Percentiles rank a stretch among this genome's conserved stretches.
These are phyloP conservation scores for Temnothorax curvispinosus DNA, from an alignment of 1,140 invertebrate species.

Conservation along the genomic window DNA sequence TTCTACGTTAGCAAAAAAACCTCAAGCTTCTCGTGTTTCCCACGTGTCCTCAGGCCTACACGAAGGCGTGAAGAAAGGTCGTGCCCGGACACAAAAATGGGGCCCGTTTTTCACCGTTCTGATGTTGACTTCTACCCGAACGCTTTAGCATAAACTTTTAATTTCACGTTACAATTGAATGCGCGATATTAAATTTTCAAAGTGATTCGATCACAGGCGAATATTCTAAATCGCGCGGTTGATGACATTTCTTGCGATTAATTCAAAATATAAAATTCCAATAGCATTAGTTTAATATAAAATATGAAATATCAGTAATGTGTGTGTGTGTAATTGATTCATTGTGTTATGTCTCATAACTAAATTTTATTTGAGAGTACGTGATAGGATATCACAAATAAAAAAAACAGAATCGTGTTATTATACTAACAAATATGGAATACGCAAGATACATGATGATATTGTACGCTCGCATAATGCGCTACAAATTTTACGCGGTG, in stretches of 20 bases:
- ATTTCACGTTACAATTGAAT: not conserved
- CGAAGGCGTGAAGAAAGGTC: constrained; percentile 20
- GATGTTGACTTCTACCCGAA: not conserved
- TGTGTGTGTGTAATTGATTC: not conserved
- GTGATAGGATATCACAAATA: not conserved
- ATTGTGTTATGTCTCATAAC: not conserved
- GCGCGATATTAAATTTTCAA: not conserved
- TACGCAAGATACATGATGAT: not conserved
- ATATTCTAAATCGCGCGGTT: not conserved
- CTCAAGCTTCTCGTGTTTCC: constrained; percentile 1
- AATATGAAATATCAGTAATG: not conserved
- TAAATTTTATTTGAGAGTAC: constrained; percentile 16
- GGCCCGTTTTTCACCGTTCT: not conserved
- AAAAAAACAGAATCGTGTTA: not conserved
- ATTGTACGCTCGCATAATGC: not conserved
- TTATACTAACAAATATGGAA: not conserved
- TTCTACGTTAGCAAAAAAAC: constrained; percentile 18
- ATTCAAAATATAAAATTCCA: not conserved
- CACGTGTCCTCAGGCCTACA: constrained; percentile 4
- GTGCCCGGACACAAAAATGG: not conserved
- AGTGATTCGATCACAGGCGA: not conserved
- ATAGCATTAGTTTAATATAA: not conserved
- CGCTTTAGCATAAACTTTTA: not conserved
- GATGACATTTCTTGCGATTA: not conserved
- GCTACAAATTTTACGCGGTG: constrained; percentile 8